Conservation (phyloP, 92 coral and sea anemone genomes). For the Meandrina meandrites region DNA sequence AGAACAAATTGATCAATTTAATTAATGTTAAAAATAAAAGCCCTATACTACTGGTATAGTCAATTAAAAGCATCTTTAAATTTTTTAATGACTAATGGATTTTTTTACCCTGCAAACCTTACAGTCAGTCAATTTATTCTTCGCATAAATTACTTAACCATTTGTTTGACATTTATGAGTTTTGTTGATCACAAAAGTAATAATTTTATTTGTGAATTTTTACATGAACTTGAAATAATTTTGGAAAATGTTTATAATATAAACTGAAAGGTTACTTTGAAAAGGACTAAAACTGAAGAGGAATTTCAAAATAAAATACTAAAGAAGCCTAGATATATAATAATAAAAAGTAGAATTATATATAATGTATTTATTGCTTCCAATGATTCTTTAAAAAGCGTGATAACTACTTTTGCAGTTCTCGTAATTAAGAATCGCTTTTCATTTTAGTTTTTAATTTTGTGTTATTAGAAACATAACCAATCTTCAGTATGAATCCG, state of each 20-base stretch:
- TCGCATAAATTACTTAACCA: not conserved
- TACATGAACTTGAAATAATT: not conserved
- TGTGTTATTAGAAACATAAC: not conserved
- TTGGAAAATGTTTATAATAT: not conserved
- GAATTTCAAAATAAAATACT: not conserved
- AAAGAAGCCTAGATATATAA: not conserved
- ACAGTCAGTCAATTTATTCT: not conserved
- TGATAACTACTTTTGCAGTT: not conserved
- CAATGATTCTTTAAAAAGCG: not conserved
- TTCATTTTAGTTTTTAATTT: conserved; percentile 4
- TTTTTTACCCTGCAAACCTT: not conserved
- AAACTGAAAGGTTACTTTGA: not conserved
- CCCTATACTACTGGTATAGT: not conserved
- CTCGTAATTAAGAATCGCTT: not conserved
- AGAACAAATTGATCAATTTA: not conserved
- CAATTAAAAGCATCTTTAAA: not conserved
- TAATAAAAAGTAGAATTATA: not conserved
- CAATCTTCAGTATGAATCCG: conserved; percentile 25
- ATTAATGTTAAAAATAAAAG: not conserved
- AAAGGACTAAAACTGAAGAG: not conserved
- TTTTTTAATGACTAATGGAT: not conserved
- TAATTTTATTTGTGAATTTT: not conserved
- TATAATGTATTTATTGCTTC: not conserved
- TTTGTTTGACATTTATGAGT: not conserved
- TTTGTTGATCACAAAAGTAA: not conserved